These are phyloP conservation scores for Pteruthius melanotis DNA, from an alignment of 2,113 vertebrate genomes.

Conservation along the genomic window DNA sequence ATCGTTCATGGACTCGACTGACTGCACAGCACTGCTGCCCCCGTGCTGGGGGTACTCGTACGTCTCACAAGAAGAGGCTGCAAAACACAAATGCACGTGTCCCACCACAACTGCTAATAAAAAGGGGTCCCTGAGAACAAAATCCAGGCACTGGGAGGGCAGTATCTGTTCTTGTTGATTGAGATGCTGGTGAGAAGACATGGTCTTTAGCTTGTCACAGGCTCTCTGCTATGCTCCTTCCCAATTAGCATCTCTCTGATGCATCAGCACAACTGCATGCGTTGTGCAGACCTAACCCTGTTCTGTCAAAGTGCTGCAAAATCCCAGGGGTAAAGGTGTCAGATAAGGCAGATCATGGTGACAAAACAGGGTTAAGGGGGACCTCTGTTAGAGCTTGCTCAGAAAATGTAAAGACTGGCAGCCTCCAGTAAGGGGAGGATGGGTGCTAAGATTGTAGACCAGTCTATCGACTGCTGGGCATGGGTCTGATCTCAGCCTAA, in stretches of 20 bases:
- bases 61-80: constrained; percentile 95
- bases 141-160: not conserved
- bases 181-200: not conserved
- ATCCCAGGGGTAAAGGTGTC: not conserved
- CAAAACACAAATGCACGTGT: not conserved
- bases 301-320: not conserved
- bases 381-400: not conserved
- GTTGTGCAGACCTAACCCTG: not conserved
- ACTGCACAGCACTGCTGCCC: constrained; percentile 77
- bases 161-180: not conserved
- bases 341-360: not conserved
- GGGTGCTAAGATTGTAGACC: not conserved
- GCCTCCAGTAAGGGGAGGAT: not conserved
- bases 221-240: not conserved
- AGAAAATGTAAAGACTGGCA: not conserved
- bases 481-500: not conserved
- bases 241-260: not conserved
- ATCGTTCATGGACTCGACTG: constrained; percentile 86
- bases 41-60: constrained; percentile 84
- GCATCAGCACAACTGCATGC: rapidly evolving
- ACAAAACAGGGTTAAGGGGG: not conserved
- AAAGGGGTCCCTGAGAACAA: not conserved
- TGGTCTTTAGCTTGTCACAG: not conserved
- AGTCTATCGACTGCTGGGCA: not conserved
- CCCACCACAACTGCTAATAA: not conserved